Evolutionary conservation across 2,797 vertebrate species (phyloP), one percentile per base, ranked within the genome.

Genomic region (Dipus sagitta): DNA sequence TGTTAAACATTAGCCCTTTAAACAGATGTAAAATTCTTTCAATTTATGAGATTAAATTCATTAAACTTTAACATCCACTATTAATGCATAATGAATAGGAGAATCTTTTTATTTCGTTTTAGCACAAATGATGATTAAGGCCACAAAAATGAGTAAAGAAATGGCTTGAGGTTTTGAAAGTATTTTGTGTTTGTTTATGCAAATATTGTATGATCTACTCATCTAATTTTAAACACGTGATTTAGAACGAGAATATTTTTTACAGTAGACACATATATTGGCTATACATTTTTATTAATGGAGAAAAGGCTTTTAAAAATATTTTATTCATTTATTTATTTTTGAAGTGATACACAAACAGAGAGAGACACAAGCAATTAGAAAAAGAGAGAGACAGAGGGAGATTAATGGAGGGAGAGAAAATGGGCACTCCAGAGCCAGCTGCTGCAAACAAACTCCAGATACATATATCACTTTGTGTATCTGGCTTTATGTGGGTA

Each of bases 61-160:
- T 7, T 86, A 42, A 83, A 87, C 84, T 92, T 91, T 77, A 80
- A 68, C 24, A 88, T 72, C 5, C 20, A 86, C 54, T 60, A 83
- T 52, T 93, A 94, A 88, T 60, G 1, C 10, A 72, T 32, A 91
- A 76, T 72, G 58, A 62, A 71, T 42, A 88, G 7, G 10, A 75
- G 14, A 81, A 93, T 24, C 0, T 54, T 89, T 90, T 86, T 71
- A 5, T 77, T 70, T 94, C 32, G 5, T 94, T 92, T 68, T 88
- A 42, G n/a, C 24, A 54, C 15, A 90, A 92, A 88, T 32, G 32
- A 77, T 18, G n/a, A 7, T 38, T 84, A 54, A 3, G 62, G 26
- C 20, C 32, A 64, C 58, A 83, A 23, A 87, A 58, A 52, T 26
- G 58, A 81, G 26, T 79, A 68, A 90, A 64, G 30, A 77, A 65